Evolutionary conservation across 92 coral and sea anemone species (phyloP).

Genomic region (Virgularia gustaviana): DNA sequence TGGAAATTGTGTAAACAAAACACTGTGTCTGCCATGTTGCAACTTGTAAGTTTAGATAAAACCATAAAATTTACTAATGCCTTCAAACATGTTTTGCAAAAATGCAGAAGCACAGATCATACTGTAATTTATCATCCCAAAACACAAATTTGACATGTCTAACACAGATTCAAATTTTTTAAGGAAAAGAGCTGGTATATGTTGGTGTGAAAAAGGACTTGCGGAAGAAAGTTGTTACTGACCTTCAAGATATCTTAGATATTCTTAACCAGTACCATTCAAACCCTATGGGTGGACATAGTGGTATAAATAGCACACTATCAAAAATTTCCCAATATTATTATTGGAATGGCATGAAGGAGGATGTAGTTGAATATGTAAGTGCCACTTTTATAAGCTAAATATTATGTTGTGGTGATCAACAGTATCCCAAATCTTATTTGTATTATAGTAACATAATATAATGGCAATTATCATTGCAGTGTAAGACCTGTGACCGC

Average conservation of each 20-base stretch:
- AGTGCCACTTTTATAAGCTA: background rate
- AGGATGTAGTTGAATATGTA: slow-evolving; percentile 8
- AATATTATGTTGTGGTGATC: too few species aligned
- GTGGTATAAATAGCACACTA: background rate
- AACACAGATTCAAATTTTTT: too few species aligned
- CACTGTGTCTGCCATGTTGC: background rate
- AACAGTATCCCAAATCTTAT: background rate
- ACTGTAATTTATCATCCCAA: too few species aligned
- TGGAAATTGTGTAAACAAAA: too few species aligned
- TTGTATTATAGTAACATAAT: background rate
- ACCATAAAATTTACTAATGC: too few species aligned
- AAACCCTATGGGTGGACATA: slow-evolving; percentile 1
- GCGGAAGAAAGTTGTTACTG: background rate
- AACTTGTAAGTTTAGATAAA: background rate
- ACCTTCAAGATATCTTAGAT: background rate
- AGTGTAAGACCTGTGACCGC: slow-evolving; percentile 12
- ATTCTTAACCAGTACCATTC: background rate
- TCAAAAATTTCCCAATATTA: background rate
- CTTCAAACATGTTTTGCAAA: too few species aligned
- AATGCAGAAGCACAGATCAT: too few species aligned
- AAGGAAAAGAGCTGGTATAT: background rate
- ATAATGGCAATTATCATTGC: background rate
- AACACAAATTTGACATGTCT: too few species aligned
- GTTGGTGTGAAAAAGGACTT: background rate
- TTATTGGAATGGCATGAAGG: background rate